Conservation (phyloP, 2,113 vertebrate genomes). For the Callocephalon fimbriatum region DNA sequence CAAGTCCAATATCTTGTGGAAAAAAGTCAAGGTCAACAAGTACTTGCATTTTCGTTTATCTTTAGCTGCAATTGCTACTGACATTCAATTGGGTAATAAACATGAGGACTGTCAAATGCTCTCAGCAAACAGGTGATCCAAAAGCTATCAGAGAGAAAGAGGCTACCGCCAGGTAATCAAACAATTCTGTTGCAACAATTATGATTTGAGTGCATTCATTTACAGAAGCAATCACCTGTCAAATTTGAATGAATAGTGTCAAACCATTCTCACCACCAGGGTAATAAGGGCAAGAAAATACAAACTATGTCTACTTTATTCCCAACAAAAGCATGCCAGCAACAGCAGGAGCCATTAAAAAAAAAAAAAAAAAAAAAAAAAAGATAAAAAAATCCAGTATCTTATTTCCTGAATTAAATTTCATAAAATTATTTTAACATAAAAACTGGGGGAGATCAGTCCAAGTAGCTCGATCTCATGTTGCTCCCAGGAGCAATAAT, state of each 20-base stretch:
- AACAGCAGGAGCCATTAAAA: not conserved
- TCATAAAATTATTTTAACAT: not conserved
- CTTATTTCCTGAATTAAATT: constrained; percentile 18
- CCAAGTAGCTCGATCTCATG: not conserved
- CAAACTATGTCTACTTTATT: constrained; percentile 11
- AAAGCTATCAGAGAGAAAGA: constrained; percentile 80
- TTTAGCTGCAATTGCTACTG: constrained; percentile 82
- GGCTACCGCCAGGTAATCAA: constrained; percentile 82
- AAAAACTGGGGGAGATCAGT: not conserved
- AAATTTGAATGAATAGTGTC: constrained; percentile 66
- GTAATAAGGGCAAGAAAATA: constrained; percentile 53
- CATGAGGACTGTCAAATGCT: constrained; percentile 81
- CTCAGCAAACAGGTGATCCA: constrained; percentile 82
- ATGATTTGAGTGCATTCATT: constrained; percentile 77
- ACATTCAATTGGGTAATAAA: constrained; percentile 86
- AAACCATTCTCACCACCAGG: constrained; percentile 47
- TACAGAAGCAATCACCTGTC: constrained; percentile 77
- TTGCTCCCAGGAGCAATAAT: not conserved
- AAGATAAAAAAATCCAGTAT: not conserved
- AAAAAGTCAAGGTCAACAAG: constrained; percentile 88
- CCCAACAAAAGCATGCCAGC: not conserved
- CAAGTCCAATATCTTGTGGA: constrained; percentile 82
- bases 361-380: not conserved
- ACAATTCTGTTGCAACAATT: constrained; percentile 82
- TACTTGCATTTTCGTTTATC: constrained; percentile 85